Conservation (phyloP, 2,888 invertebrate genomes). For the Scaptomyza reducta region DNA sequence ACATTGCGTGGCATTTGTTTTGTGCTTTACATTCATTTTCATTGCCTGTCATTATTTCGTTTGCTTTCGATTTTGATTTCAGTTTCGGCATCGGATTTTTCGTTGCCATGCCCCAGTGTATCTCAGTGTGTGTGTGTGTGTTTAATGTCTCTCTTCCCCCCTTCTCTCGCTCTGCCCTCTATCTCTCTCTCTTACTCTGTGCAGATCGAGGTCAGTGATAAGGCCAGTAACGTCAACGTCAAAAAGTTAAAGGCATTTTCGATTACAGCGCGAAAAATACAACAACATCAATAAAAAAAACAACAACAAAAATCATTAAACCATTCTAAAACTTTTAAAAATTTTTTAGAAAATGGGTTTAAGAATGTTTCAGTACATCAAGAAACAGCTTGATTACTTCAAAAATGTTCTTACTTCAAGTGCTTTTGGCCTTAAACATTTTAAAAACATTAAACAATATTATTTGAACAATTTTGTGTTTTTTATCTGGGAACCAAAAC, state of each 20-base stretch:
- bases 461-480: too few species aligned
- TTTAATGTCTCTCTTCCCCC: slow-evolving; percentile 19
- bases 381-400: too few species aligned
- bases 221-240: slow-evolving; percentile 68
- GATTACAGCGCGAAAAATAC: slow-evolving; percentile 56
- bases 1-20: slow-evolving; percentile 76
- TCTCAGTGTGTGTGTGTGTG: slow-evolving; percentile 16
- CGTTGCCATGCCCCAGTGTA: slow-evolving; percentile 49
- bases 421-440: too few species aligned
- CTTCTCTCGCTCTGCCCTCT: slow-evolving; percentile 2
- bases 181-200: slow-evolving; percentile 19
- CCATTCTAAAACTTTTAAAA: slow-evolving; percentile 24
- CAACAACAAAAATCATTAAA: slow-evolving; percentile 13
- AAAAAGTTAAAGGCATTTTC: slow-evolving; percentile 60
- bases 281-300: slow-evolving; percentile 7
- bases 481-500: too few species aligned
- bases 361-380: too few species aligned
- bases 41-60: slow-evolving; percentile 60
- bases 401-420: too few species aligned
- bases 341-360: not conserved
- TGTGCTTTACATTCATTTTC: slow-evolving; percentile 65
- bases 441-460: too few species aligned
- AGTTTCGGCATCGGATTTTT: slow-evolving; percentile 47
- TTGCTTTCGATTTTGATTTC: slow-evolving; percentile 73
- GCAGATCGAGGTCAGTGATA: slow-evolving; percentile 78